A percentile compares a stretch with the other conserved stretches of the same genome.
These are phyloP conservation scores for Solea senegalensis DNA, from an alignment of 2,113 vertebrate species.

Conservation along the genomic window DNA sequence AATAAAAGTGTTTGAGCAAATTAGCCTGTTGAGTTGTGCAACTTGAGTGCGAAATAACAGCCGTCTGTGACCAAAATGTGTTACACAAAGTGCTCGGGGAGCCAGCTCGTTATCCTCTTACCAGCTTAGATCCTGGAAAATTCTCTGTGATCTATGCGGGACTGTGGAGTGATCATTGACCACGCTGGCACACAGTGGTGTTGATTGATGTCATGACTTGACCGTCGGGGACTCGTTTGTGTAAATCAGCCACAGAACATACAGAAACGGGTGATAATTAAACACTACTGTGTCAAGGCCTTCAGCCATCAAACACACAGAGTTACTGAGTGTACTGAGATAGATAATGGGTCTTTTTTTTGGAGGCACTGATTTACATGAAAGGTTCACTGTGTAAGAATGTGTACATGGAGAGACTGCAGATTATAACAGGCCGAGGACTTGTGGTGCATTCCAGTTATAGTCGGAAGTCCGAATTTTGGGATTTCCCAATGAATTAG, in stretches of 20 bases:
- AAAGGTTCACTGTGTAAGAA: too few relatives aligned
- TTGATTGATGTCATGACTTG: conserved; percentile 17
- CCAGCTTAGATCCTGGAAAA: conserved; percentile 58
- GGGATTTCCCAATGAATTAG: too few relatives aligned
- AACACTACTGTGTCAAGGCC: background rate
- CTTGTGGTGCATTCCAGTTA: too few relatives aligned
- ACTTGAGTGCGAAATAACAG: conserved; percentile 66
- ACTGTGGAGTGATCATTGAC: conserved; percentile 34
- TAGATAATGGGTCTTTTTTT: too few relatives aligned
- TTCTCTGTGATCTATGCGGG: conserved; percentile 43
- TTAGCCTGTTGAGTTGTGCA: conserved; percentile 39
- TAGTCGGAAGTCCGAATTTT: too few relatives aligned
- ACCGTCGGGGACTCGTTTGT: background rate
- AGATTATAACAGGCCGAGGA: too few relatives aligned
- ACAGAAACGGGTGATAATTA: background rate
- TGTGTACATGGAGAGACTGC: too few relatives aligned
- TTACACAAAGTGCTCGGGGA: conserved; percentile 51
- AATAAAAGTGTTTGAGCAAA: conserved; percentile 48
- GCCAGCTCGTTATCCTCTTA: conserved; percentile 64
- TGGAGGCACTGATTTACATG: too few relatives aligned
- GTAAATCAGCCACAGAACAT: conserved; percentile 42
- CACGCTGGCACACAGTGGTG: conserved; percentile 12
- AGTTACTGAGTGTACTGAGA: too few relatives aligned
- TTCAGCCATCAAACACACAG: background rate
- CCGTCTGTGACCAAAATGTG: conserved; percentile 66